phyloP scores from a whole-genome alignment of 2,888 invertebrate species.

The Drymonia ruficornis region DNA sequence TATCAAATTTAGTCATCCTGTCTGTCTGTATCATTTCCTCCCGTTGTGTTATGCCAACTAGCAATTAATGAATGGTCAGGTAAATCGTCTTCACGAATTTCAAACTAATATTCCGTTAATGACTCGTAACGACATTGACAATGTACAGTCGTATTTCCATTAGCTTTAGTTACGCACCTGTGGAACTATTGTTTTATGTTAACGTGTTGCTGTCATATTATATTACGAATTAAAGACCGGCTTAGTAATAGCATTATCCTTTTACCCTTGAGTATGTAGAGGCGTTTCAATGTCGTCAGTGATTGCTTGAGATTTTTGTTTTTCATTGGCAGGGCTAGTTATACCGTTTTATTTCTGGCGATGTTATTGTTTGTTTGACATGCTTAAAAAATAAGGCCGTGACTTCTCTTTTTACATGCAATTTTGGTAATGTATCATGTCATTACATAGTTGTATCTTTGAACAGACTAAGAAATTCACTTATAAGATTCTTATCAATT shows the following conservation, averaged over 20 bases:
- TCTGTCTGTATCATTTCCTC: constrained; percentile 2
- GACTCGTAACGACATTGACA: constrained; percentile 4
- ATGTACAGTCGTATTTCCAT: constrained; percentile 14
- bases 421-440: too few species aligned
- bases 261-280: constrained; percentile 2
- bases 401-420: too few species aligned
- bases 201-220: constrained; percentile 13
- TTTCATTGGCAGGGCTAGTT: not conserved
- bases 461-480: too few species aligned
- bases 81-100: not conserved
- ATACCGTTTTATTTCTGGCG: not conserved
- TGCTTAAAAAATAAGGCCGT: too few species aligned
- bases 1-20: not conserved
- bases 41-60: constrained; percentile 1
- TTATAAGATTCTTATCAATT: too few species aligned
- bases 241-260: constrained; percentile 11
- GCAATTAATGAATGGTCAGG: not conserved
- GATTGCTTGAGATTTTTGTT: not conserved
- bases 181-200: constrained; percentile 13
- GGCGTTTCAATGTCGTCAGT: not conserved
- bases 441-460: too few species aligned
- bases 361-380: too few species aligned
- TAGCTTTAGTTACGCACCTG: constrained; percentile 26
- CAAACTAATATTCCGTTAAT: constrained; percentile 5
- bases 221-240: constrained; percentile 21